Base-by-base conservation (phyloP, 2,113 vertebrate genomes). In the Leptodactylus fuscus region DNA sequence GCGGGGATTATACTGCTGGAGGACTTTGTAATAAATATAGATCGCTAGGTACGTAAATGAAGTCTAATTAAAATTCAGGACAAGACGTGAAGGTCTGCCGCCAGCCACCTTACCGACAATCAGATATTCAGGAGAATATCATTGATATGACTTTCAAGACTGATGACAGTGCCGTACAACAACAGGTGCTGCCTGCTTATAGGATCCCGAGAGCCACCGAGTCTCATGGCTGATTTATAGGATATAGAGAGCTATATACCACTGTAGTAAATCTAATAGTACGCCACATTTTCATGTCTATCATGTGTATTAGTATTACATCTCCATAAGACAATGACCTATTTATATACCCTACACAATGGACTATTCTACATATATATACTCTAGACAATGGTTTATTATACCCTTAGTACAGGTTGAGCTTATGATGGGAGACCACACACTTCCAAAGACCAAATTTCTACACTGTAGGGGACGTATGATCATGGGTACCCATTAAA, bases 61-160 rank as follows among this genome's bases (percentile, higher is more conserved):
- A 73, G 70, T 44, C 38, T 46, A 41, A 73, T 73, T 44, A 46
- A 44, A 44, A 73, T 73, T 69, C 65, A 38, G 65, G 1, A 51
- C 48, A 49, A 74, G 44, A 51, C 48, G 51, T 29, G 44, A 77
- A 77, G 44, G 74, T 49, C 70, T 73, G 20, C 70, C 46, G 2
- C 70, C 36, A 18, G 38, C 70, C 70, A 44, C 38, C 70, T 12
- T 2, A 24, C 10, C 20, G 38, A 46, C 70, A 44, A 44, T 73
- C 38, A 71, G 69, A 71, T 38, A 44, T 22, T 71, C 69, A 24
- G 38, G 36, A 73, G 38, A n/a, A n/a, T 73, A 46, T 73, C 70
- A 73, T 41, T 44, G 70, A 46, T 22, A n/a, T 73, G 70, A 73
- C 70, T 73, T 73, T 69, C 32, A 69, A 69, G 65, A 69, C 65